Base-by-base conservation (phyloP, 2,797 vertebrate genomes). In the Artibeus lituratus region DNA sequence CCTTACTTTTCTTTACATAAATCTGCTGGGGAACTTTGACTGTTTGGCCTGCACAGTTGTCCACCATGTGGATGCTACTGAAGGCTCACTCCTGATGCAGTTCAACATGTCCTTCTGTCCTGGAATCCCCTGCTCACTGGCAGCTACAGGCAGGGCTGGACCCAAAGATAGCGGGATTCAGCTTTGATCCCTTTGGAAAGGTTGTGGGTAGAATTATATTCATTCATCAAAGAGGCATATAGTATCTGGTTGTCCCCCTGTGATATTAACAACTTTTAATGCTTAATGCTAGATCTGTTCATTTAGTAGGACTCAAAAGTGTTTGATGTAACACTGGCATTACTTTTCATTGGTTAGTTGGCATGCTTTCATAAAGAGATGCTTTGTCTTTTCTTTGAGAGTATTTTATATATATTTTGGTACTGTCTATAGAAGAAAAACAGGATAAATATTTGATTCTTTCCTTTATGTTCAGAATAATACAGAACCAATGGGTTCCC, bases 391-490 rank as follows among this genome's bases (percentile, higher is more conserved):
- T 49, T 73, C 29, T 59, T 67, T 42, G 35, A n/a, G n/a, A n/a
- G n/a, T n/a, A n/a, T n/a, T n/a, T n/a, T n/a, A n/a, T 65, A 57
- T 39, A 2, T 76, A 22, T 86, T 29, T 8, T 67, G 59, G n/a
- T n/a, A 87, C 16, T 82, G 22, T 83, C 90, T 18, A 47, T 93
- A 7, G 47, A 86, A 47, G 10, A 87, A 92, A 86, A 72, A 12
- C n/a, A 87, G 24, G 42, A 67, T 29, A 92, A 94, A 55, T 51
- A 39, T 77, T 85, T 94, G 6, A 70, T 76, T 80, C 59, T 81
- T 81, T 55, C 67, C 81, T 85, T 81, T 65, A 72, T 94, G 91
- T 92, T 89, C 18, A 91, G 44, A 22, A 91, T 88, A 26, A 42
- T 74, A 7, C 53, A n/a, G n/a, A n/a, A n/a, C n/a, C n/a, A n/a